phyloP scores from a whole-genome alignment of 2,797 vertebrate species.

The Momotus momota region DNA sequence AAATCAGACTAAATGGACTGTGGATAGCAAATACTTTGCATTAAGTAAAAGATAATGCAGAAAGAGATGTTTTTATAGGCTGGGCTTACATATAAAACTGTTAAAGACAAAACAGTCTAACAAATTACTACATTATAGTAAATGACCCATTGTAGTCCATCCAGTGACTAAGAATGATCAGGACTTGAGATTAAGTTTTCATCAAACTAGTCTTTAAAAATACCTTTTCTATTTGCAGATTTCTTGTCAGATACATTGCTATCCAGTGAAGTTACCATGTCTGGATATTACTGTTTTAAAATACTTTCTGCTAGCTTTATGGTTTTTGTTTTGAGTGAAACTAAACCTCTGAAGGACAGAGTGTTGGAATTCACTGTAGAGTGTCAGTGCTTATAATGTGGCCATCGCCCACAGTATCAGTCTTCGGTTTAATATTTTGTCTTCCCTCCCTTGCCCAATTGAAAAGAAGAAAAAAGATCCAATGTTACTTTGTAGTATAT shows the following conservation, averaged over 20 bases:
- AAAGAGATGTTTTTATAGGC: neutral
- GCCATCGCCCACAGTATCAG: neutral
- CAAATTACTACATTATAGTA: neutral
- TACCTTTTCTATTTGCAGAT: neutral
- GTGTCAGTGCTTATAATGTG: neutral
- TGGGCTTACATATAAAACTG: neutral
- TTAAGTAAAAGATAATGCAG: neutral
- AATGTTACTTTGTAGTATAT: neutral
- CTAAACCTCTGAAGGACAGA: neutral
- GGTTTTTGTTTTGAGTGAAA: neutral
- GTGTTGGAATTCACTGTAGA: neutral
- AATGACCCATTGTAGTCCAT: neutral
- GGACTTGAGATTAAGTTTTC: neutral
- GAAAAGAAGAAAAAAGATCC: neutral
- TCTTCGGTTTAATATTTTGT: neutral
- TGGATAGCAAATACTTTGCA: neutral
- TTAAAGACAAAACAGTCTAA: neutral
- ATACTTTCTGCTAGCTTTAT: neutral
- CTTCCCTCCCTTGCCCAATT: fast-evolving
- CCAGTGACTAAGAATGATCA: neutral
- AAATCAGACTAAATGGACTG: neutral
- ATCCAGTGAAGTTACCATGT: neutral
- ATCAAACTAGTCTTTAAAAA: neutral
- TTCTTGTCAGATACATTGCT: neutral
- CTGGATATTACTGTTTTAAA: neutral